Percentiles rank a stretch among this genome's conserved stretches.
Conservation (phyloP, 2,113 vertebrate genomes). For the Sus scrofa region DNA sequence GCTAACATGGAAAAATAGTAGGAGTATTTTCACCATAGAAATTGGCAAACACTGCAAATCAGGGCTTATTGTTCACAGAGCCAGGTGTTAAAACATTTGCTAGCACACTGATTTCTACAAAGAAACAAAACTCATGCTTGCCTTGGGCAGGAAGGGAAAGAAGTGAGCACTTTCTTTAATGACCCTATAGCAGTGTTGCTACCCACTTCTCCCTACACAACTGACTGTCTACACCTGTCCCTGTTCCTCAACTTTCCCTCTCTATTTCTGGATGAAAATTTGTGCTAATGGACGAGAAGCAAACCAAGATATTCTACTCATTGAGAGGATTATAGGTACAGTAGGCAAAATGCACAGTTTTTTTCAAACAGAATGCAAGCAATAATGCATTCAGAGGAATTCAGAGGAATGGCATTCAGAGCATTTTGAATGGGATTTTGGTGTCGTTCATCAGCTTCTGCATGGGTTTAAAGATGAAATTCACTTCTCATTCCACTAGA, state of each 20-base stretch:
- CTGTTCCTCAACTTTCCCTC: neutral
- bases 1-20: neutral
- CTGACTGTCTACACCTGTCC: rapidly evolving
- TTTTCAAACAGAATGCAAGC: neutral
- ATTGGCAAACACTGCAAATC: neutral
- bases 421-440: neutral
- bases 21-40: neutral
- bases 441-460: neutral
- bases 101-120: neutral
- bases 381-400: neutral
- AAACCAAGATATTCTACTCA: neutral
- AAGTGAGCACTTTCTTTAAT: neutral
- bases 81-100: neutral
- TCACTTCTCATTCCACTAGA: neutral
- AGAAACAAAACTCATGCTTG: neutral
- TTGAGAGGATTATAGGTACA: neutral
- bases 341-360: neutral
- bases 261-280: neutral
- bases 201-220: neutral
- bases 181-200: neutral
- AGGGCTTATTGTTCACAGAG: neutral
- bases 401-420: neutral
- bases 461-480: neutral
- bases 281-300: neutral
- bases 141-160: neutral